A percentile compares a stretch with the other conserved stretches of the same genome.
These are phyloP conservation scores for Sturmia bella DNA, from an alignment of 2,888 invertebrate species.

Conservation along the genomic window DNA sequence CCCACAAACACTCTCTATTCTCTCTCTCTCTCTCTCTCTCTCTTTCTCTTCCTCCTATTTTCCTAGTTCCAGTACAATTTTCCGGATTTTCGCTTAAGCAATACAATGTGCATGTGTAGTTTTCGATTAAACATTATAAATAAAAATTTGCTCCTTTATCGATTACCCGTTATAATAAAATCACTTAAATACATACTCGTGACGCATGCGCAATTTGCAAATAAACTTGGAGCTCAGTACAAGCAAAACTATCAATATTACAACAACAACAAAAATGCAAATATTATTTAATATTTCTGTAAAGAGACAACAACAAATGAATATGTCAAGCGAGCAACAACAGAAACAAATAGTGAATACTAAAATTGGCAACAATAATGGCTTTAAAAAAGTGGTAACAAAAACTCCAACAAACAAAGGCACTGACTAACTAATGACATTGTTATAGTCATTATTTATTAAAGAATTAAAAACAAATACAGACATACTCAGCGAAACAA, in stretches of 20 bases:
- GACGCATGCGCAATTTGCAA: slow-evolving; percentile 54
- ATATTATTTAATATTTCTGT: slow-evolving; percentile 25
- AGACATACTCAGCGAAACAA: neutral
- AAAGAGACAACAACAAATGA: slow-evolving; percentile 30
- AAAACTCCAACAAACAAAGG: slow-evolving; percentile 39
- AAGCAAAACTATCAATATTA: slow-evolving; percentile 32
- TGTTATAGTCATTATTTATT: slow-evolving; percentile 61
- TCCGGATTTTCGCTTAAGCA: too few species aligned
- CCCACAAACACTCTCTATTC: too few species aligned
- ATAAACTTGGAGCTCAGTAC: slow-evolving; percentile 2
- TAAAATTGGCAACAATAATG: slow-evolving; percentile 9
- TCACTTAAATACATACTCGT: neutral
- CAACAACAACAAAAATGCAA: slow-evolving; percentile 20
- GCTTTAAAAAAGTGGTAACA: slow-evolving; percentile 21
- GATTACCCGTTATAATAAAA: neutral
- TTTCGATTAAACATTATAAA: too few species aligned
- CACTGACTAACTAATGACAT: slow-evolving; percentile 53
- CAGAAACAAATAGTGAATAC: slow-evolving; percentile 20
- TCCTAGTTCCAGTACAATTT: too few species aligned
- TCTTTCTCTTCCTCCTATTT: too few species aligned
- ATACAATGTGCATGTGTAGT: too few species aligned
- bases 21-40: too few species aligned
- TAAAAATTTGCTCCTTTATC: too few species aligned
- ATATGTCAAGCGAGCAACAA: slow-evolving; percentile 3
- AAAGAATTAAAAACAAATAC: slow-evolving; percentile 51